phyloP scores from a whole-genome alignment of 2,888 invertebrate genomes.

The Athalia rosae region DNA sequence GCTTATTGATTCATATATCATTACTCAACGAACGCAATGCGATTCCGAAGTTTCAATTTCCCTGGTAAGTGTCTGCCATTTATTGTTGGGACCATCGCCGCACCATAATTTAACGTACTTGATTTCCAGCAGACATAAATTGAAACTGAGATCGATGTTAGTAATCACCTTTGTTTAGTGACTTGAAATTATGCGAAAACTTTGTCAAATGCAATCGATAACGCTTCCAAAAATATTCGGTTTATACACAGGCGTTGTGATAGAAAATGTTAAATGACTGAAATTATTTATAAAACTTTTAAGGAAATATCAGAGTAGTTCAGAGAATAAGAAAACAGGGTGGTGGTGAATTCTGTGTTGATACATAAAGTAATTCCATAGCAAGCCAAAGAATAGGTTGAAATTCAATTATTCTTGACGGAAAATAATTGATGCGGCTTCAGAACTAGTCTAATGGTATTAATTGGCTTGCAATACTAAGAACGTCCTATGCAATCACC shows the following conservation, averaged over 20 bases:
- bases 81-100: not conserved
- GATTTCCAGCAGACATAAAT: not conserved
- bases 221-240: too few species aligned
- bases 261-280: too few species aligned
- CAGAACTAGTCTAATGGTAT: conserved; percentile 3
- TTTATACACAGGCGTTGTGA: too few species aligned
- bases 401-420: not conserved
- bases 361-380: not conserved
- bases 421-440: not conserved
- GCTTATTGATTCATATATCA: conserved; percentile 8
- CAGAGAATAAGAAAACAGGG: not conserved
- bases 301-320: not conserved
- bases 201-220: too few species aligned
- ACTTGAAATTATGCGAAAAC: not conserved
- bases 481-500: conserved; percentile 20
- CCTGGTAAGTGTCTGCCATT: conserved; percentile 33
- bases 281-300: too few species aligned
- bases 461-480: conserved; percentile 20
- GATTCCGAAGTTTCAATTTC: conserved; percentile 35
- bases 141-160: conserved; percentile 6
- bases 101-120: conserved; percentile 5
- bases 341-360: not conserved
- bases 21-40: conserved; percentile 16
- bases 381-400: not conserved
- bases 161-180: not conserved